These are phyloP conservation scores for Bujurquina vittata DNA, from an alignment of 2,113 vertebrate genomes.

Conservation along the genomic window DNA sequence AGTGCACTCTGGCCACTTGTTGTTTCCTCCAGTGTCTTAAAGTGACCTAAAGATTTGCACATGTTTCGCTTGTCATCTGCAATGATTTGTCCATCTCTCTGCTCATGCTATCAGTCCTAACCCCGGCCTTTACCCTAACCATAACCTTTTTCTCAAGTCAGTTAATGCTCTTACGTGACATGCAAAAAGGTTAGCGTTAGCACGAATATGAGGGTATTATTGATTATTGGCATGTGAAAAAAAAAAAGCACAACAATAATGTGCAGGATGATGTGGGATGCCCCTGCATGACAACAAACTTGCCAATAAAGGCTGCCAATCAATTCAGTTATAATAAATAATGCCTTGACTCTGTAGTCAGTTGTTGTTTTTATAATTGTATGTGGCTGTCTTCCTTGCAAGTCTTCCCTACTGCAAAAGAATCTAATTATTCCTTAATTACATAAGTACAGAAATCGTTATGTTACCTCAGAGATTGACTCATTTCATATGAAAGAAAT, in stretches of 20 bases:
- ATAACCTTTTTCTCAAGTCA: background rate
- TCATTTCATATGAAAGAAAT: background rate
- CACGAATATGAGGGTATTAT: background rate
- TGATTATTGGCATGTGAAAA: background rate
- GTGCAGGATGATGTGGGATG: background rate
- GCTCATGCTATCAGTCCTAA: background rate
- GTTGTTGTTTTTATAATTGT: background rate
- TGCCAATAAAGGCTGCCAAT: background rate
- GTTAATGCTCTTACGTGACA: background rate
- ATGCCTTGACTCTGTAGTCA: background rate
- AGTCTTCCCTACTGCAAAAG: background rate
- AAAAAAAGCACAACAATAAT: background rate
- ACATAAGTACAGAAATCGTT: background rate
- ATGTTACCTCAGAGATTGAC: no score
- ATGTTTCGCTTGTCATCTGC: background rate
- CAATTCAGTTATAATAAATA: background rate
- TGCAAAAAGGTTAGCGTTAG: background rate
- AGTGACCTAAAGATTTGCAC: background rate
- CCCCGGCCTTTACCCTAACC: background rate
- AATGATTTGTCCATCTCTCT: background rate
- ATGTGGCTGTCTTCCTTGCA: background rate
- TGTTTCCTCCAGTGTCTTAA: constrained; percentile 18
- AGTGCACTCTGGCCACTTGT: constrained; percentile 23
- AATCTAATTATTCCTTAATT: background rate
- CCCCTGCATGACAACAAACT: background rate